phyloP scores from a whole-genome alignment of 2,113 vertebrate genomes.

The Rattus norvegicus region GRCr8 NC_086037.1:30383501-30384000 shows the following conservation, averaged over 20 bases:
- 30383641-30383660: background rate
- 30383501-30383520: background rate
- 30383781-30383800: slow-evolving; percentile 8
- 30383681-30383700: slow-evolving; percentile 18
- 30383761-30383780: background rate
- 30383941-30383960: background rate
- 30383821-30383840: background rate
- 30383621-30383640: background rate
- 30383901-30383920: background rate
- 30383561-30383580: background rate
- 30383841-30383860: no score
- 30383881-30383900: background rate
- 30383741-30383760: background rate
- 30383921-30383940: background rate
- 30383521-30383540: background rate
- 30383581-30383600: background rate
- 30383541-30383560: background rate
- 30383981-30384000: background rate
- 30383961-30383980: background rate
- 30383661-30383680: background rate
- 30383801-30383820: slow-evolving; percentile 2
- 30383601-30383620: background rate
- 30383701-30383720: background rate
- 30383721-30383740: slow-evolving; percentile 26
- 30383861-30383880: background rate